Base-by-base conservation (phyloP, 2,113 vertebrate species). In the Apaloderma vittatum region DNA sequence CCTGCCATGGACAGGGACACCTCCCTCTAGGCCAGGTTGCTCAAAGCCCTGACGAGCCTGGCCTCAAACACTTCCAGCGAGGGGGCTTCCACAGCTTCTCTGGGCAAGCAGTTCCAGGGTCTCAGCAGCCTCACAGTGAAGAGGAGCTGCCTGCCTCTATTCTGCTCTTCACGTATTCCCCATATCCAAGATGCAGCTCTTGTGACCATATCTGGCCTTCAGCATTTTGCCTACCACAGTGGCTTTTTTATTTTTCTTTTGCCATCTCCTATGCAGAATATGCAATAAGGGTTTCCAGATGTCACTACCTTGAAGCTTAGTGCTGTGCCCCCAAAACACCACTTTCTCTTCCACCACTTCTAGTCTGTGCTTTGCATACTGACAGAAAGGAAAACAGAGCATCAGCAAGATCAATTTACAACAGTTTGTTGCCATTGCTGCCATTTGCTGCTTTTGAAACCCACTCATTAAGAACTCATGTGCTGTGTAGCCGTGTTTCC, bases 61-160 rank as follows among this genome's bases (percentile, higher is more conserved):
- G 40, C 40, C 40, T 40, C 40, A 12, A 40, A 40, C 40, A 40
- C n/a, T 40, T 40, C 40, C 40, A 40, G 40, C 40, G 8, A 40
- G 40, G 40, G 40, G 40, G 40, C 40, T 40, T 10, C 40, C 40
- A 40, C 40, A 40, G 12, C 40, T 10, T 40, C 40, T 12, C 40
- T 40, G 40, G 40, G 40, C 40, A 40, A 40, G 11, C 40, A 12
- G 40, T 10, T 10, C 8, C 40, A 11, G 40, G 11, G 12, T 40
- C 40, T 40, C 40, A 40, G 11, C 40, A 40, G 11, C 40, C 40
- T 40, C 40, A 40, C 40, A 30, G 4, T 0, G 0, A 37, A 70
- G 59, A 52, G 4, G 8, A 3, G 49, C 1, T 66, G 34, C 30
- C 71, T 75, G 29, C 15, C 27, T 78, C 8, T 57, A 59, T 63